A percentile compares a stretch with the other conserved stretches of the same genome.
phyloP scores from a whole-genome alignment of 2,797 vertebrate species.

The Alfaro cultratus region DNA sequence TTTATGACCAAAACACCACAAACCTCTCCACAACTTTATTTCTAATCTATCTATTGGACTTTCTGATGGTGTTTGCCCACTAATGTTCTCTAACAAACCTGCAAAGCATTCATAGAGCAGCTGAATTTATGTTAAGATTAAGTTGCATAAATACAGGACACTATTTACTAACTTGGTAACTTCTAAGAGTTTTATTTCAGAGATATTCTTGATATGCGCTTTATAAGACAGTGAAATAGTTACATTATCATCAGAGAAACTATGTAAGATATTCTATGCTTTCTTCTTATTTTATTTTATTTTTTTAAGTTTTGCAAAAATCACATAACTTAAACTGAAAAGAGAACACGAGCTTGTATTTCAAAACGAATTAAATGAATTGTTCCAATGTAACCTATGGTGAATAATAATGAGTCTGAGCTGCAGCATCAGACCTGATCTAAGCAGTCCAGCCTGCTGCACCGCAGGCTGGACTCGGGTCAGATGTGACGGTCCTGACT shows the following conservation, averaged over 20 bases:
- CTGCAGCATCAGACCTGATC: neutral
- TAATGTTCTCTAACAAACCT: neutral
- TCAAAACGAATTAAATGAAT: neutral
- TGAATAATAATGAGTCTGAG: neutral
- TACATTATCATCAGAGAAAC: neutral
- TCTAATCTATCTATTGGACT: no score
- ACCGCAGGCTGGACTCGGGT: conserved; percentile 25
- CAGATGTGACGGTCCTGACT: conserved; percentile 46
- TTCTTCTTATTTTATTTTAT: neutral
- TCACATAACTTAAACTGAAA: neutral
- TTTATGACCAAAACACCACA: neutral
- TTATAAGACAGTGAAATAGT: neutral
- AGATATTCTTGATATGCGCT: neutral
- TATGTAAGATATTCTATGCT: neutral
- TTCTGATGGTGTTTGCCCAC: neutral
- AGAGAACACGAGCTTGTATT: neutral
- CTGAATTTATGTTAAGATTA: neutral
- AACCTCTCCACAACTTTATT: neutral
- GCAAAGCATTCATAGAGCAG: neutral
- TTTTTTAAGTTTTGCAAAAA: neutral
- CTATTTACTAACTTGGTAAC: neutral
- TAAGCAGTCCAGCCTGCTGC: neutral
- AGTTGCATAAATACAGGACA: neutral
- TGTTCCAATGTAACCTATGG: neutral
- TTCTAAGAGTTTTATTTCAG: neutral